Evolutionary conservation across 2,113 vertebrate genomes (phyloP).

Genomic region (Chunga burmeisteri): DNA sequence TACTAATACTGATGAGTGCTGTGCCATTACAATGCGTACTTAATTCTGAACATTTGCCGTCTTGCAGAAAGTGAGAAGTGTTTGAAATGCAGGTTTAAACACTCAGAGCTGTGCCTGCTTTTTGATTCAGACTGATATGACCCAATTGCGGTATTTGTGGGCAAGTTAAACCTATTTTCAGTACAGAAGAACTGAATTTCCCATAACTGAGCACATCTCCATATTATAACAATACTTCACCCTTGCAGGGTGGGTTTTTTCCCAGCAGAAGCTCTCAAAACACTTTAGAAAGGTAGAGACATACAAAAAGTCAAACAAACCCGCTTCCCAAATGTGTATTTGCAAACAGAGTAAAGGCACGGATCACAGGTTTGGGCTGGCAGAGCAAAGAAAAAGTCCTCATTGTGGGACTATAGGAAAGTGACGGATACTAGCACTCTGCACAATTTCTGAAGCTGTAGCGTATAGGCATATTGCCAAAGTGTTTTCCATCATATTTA

Average conservation of each 20-base stretch:
- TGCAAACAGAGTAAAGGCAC: not conserved
- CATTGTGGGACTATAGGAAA: not conserved
- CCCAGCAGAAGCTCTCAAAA: not conserved
- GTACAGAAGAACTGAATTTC: not conserved
- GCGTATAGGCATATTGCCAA: fast-evolving
- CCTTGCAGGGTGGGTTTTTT: not conserved
- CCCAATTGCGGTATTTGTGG: not conserved
- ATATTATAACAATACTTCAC: not conserved
- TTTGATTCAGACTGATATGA: not conserved
- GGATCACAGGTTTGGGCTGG: not conserved
- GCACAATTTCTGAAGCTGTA: not conserved
- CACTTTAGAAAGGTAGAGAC: not conserved
- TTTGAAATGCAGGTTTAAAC: not conserved
- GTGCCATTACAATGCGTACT: not conserved
- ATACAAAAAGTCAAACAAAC: not conserved
- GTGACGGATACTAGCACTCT: not conserved
- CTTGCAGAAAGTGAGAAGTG: not conserved
- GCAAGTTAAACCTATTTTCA: not conserved
- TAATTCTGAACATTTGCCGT: not conserved
- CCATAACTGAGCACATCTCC: not conserved
- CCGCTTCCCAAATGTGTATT: not conserved
- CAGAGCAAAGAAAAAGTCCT: not conserved
- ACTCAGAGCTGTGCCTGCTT: not conserved
- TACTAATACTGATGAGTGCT: not conserved
- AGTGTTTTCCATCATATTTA: not conserved